Evolutionary conservation across 2,113 vertebrate genomes (phyloP), one percentile per base, ranked within the genome.

Genomic region (Burhinus bistriatus): DNA sequence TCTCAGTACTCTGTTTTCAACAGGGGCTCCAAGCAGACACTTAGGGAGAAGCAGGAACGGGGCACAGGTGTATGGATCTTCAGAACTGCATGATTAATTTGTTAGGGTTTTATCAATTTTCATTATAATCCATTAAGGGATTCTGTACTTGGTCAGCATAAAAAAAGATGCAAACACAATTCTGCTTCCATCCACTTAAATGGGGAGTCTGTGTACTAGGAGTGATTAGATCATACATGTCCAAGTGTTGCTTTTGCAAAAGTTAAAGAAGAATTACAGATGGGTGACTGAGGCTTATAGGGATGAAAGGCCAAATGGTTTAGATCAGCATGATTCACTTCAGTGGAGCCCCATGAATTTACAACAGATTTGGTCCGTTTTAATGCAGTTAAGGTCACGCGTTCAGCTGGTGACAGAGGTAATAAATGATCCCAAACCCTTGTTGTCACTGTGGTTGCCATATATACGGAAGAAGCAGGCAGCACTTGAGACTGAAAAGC

Each of bases 321-420:
- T 93, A 96, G 91, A 89, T 94, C 65, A 45, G 42, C 25, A n/a
- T 81, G 82, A 88, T 89, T 86, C 62, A 79, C 65, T 79, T 93
- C 52, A 79, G 7, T 79, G 90, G 49, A 84, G 72, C 38, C 59
- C 51, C 34, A 29, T 90, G 85, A 90, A 92, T 96, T 92, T 95
- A 82, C 59, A 90, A 30, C 36, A 78, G 68, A 82, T 92, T 82
- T 79, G 52, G 38, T 89, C 59, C 8, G 1, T 71, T 91, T 86
- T 94, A 90, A 91, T 89, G 80, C 52, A 9, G 34, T 90, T 93
- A 70, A 87, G 72, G 61, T 96, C 89, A 69, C 18, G 20, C 2
- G 3, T 54, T 87, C 64, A 64, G 61, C 42, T 1, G 12, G 59
- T 47, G 86, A 68, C 80, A 87, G 75, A 79, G 45, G 64, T 88